phyloP scores from a whole-genome alignment of 2,113 vertebrate species.

The Gobius niger region DNA sequence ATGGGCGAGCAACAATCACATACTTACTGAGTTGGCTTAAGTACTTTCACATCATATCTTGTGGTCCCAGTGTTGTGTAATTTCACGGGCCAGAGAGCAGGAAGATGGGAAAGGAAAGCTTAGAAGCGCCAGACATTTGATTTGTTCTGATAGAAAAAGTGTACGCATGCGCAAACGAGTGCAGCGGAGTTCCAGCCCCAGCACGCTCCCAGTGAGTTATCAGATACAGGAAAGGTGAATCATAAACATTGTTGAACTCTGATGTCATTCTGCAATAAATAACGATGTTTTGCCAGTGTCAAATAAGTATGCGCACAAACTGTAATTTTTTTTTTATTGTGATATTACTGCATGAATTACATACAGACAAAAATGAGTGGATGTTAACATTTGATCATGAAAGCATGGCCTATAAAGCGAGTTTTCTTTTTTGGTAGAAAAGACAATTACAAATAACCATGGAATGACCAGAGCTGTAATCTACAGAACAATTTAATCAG shows the following conservation, averaged over 20 bases:
- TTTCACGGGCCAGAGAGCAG: neutral
- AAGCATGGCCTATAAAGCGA: too few species aligned
- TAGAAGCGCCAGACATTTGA: neutral
- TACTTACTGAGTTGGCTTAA: too few species aligned
- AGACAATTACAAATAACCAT: neutral
- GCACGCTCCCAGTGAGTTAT: neutral
- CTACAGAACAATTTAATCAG: too few species aligned
- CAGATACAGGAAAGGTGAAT: neutral
- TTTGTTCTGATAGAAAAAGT: neutral
- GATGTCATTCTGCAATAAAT: neutral
- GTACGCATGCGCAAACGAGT: neutral
- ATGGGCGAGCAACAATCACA: too few species aligned
- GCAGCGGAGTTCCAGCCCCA: neutral
- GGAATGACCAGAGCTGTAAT: neutral
- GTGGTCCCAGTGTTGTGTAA: neutral
- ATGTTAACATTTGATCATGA: too few species aligned
- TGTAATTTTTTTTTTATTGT: neutral
- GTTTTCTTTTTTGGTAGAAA: neutral
- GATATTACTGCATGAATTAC: too few species aligned
- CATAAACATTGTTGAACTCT: neutral
- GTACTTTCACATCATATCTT: neutral
- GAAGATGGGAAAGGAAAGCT: too few species aligned
- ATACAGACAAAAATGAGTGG: too few species aligned
- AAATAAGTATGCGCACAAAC: neutral
- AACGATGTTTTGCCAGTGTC: neutral